These are phyloP conservation scores for Paelopatides confundens DNA, from an alignment of 53 echinoderm and acorn worm genomes.

Conservation along the genomic window DNA sequence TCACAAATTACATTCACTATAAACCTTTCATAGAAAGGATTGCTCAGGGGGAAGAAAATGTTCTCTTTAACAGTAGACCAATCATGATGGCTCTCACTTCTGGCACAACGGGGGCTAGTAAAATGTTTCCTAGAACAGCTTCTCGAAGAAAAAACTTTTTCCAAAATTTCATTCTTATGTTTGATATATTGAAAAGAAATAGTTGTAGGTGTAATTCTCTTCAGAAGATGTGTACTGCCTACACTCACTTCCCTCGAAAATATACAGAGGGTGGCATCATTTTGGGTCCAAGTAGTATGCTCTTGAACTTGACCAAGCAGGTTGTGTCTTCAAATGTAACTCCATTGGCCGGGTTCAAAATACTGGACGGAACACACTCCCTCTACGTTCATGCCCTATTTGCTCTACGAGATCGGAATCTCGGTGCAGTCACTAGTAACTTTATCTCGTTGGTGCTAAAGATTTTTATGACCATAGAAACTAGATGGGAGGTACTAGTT, in stretches of 20 bases:
- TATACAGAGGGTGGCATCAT: not conserved
- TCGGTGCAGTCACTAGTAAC: not conserved
- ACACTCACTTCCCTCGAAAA: not conserved
- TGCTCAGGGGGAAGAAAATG: not conserved
- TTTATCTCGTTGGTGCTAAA: not conserved
- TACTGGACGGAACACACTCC: not conserved
- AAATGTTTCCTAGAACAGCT: not conserved
- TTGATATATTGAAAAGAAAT: not conserved
- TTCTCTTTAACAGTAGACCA: not conserved
- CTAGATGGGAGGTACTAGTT: not conserved
- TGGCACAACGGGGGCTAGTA: not conserved
- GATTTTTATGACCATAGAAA: not conserved
- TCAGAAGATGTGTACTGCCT: not conserved
- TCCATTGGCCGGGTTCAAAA: not conserved
- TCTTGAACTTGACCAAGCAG: not conserved
- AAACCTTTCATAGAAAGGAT: not conserved
- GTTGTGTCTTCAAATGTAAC: not conserved
- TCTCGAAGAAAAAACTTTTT: not conserved
- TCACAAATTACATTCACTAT: not conserved
- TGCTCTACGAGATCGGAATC: not conserved
- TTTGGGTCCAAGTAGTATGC: not conserved
- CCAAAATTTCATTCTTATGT: not conserved
- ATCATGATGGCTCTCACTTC: not conserved
- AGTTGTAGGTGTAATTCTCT: not conserved
- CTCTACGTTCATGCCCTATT: not conserved